Evolutionary conservation across 2,888 invertebrate species (phyloP), one percentile per base, ranked within the genome.

Genomic region (Sphaerophoria taeniata): DNA sequence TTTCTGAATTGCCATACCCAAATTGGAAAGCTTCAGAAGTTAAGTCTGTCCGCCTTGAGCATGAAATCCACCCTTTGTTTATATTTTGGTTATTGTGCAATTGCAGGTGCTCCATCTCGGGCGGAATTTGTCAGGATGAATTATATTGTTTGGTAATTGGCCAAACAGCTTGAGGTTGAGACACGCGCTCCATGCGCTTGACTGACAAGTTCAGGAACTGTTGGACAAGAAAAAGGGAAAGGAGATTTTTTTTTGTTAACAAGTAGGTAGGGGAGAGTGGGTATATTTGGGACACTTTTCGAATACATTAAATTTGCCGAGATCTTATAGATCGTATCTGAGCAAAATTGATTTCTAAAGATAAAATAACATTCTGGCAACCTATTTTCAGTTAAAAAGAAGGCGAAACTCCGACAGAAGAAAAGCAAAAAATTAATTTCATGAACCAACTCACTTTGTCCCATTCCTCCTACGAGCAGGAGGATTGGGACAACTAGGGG

Each of bases 161-260:
- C n/a, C 43, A 24, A 71, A 33, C 43, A 43, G 34, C 31, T 55
- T 47, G 16, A 45, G 63, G 53, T 60, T 51, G 7, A 16, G 16
- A 16, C 45, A 70, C 24, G 63, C 74, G 69, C 49, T 31, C 6
- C 51, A 63, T 71, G 70, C 81, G 75, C 55, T 34, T 24, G 24
- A 24, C 39, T 63, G 16, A 16, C 11, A 56, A 63, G 43, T 56
- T 34, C 58, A n/a, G n/a, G n/a, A 43, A 43, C 71, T 56, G 60
- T 56, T 61, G 81, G 81, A 56, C 81, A 85, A 81, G n/a, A 77
- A 76, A 81, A 85, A 85, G 81, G 81, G 81, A 85, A 85, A 85
- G 85, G 81, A 74, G 58, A 6, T 36, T 4, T 36, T 36, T 36
- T 4, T 6, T n/a, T n/a, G n/a, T n/a, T n/a, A n/a, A n/a, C n/a